Conservation (phyloP, 1,140 invertebrate genomes). For the Bradysia coprophila region DNA sequence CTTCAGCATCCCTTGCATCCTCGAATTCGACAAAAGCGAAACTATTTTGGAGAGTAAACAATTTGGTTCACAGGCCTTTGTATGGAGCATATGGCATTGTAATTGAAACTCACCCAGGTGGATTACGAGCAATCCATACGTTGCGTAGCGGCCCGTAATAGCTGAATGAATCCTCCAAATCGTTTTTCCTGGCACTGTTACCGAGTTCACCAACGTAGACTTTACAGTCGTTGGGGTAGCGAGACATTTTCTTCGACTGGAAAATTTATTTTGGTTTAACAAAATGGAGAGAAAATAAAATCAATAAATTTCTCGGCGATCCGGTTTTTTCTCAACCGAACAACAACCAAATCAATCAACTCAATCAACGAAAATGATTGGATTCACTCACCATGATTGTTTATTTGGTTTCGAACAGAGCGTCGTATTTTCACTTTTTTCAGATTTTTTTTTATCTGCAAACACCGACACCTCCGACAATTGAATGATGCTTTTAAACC, state of each 20-base stretch:
- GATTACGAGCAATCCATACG: slow-evolving; percentile 61
- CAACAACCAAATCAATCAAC: too few species aligned
- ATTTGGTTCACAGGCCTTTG: too few species aligned
- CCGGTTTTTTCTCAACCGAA: background rate
- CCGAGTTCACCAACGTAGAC: slow-evolving; percentile 92
- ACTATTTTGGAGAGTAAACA: too few species aligned
- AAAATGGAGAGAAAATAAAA: background rate
- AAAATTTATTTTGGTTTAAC: slow-evolving; percentile 1
- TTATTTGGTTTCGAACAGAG: too few species aligned
- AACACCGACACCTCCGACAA: too few species aligned
- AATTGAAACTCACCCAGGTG: too few species aligned
- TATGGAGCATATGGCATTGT: too few species aligned
- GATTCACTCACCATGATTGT: too few species aligned
- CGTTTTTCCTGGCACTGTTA: slow-evolving; percentile 72
- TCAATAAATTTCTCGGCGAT: background rate
- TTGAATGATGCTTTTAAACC: too few species aligned
- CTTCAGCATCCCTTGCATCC: slow-evolving; percentile 74
- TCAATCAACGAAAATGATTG: too few species aligned
- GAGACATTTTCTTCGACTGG: slow-evolving; percentile 35
- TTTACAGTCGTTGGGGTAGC: slow-evolving; percentile 76
- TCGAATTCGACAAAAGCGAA: slow-evolving; percentile 97
- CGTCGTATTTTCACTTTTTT: too few species aligned
- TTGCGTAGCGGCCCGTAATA: slow-evolving; percentile 86
- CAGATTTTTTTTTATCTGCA: too few species aligned
- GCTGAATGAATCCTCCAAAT: slow-evolving; percentile 83